Evolutionary conservation across 2,113 vertebrate genomes (phyloP).

Genomic region (Nestor notabilis): DNA sequence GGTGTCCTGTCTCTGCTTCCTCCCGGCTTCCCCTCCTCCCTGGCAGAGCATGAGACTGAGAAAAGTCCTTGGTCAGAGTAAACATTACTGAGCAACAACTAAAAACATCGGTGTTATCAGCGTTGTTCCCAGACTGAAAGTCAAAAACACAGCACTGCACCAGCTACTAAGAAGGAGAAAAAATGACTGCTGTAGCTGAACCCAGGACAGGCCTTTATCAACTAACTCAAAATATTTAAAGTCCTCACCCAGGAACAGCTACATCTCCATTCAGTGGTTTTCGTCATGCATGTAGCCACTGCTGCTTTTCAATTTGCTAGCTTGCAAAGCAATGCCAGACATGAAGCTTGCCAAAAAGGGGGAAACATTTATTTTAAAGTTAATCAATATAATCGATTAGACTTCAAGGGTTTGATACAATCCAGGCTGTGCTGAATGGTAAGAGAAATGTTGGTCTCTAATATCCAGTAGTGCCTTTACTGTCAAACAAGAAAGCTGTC

Average conservation of each 20-base stretch:
- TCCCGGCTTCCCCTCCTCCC: no score
- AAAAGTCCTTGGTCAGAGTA: no score
- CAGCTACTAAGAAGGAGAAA: no score
- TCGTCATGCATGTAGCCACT: background rate
- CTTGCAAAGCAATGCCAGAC: background rate
- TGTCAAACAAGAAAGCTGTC: background rate
- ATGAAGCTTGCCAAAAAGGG: background rate
- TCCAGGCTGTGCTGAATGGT: background rate
- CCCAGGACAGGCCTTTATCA: no score
- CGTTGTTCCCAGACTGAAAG: no score
- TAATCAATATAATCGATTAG: background rate
- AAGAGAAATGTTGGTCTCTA: background rate
- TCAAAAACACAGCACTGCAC: no score
- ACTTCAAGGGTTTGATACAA: background rate
- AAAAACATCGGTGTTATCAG: no score
- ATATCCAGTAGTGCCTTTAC: background rate
- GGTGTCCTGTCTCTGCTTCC: no score
- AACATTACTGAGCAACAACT: no score
- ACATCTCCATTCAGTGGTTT: background rate
- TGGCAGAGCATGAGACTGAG: no score
- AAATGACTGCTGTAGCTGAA: no score
- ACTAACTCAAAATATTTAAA: background rate
- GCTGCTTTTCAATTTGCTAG: background rate
- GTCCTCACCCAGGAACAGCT: background rate
- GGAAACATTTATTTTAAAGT: background rate